phyloP scores from a whole-genome alignment of 1,140 invertebrate species.

The Schmidtea mediterranea region DNA sequence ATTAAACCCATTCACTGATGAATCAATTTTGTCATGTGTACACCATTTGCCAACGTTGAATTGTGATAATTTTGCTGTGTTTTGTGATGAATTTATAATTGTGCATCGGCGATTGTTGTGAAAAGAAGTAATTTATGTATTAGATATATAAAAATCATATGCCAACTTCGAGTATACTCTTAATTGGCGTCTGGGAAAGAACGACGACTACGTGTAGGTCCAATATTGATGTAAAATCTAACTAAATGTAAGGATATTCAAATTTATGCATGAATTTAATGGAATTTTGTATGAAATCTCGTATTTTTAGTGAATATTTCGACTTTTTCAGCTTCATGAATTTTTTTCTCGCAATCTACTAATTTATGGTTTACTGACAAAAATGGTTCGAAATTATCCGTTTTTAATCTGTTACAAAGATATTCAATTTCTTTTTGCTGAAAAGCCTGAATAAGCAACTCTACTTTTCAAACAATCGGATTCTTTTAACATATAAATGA shows the following conservation, averaged over 20 bases:
- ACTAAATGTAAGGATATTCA: slow-evolving; percentile 41
- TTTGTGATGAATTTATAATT: too few relatives aligned
- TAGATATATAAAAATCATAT: too few relatives aligned
- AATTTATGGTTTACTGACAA: slow-evolving; percentile 79
- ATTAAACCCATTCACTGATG: too few relatives aligned
- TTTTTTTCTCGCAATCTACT: slow-evolving; percentile 42
- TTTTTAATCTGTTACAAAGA: slow-evolving; percentile 61
- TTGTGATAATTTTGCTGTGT: too few relatives aligned
- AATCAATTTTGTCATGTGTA: too few relatives aligned
- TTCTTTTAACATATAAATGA: slow-evolving; percentile 81
- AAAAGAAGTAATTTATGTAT: too few relatives aligned
- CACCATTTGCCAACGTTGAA: too few relatives aligned
- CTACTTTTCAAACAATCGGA: slow-evolving; percentile 81
- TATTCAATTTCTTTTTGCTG: slow-evolving; percentile 90
- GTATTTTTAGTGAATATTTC: slow-evolving; percentile 38
- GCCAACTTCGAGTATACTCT: too few relatives aligned
- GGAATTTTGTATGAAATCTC: slow-evolving; percentile 37
- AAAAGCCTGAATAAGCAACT: slow-evolving; percentile 67
- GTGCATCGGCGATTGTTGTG: too few relatives aligned
- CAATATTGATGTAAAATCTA: slow-evolving; percentile 22
- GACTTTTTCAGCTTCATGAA: slow-evolving; percentile 35
- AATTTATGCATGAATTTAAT: slow-evolving; percentile 43
- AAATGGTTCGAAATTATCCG: slow-evolving; percentile 93
- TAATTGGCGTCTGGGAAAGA: too few relatives aligned
- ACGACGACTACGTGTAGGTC: too few relatives aligned